These are phyloP conservation scores for Tinea pellionella DNA, from an alignment of 2,888 invertebrate genomes.

Conservation along the genomic window DNA sequence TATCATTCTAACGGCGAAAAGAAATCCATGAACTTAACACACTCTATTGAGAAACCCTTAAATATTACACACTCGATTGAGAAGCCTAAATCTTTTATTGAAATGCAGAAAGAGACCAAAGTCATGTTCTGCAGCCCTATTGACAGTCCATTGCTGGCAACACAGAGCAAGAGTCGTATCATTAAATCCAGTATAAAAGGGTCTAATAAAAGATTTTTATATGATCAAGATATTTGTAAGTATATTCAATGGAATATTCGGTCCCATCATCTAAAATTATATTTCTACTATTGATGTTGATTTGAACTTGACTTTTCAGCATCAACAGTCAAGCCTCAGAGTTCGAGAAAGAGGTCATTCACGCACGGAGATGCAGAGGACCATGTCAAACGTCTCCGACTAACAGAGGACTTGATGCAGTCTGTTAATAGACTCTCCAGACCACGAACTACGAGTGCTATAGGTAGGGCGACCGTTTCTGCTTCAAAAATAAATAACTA, in stretches of 20 bases:
- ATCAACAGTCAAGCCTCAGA: slow-evolving; percentile 8
- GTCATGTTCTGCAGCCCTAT: slow-evolving; percentile 62
- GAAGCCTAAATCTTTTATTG: slow-evolving; percentile 30
- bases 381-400: slow-evolving; percentile 37
- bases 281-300: too few species aligned
- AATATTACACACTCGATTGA: slow-evolving; percentile 19
- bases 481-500: too few species aligned
- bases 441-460: slow-evolving; percentile 39
- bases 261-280: too few species aligned
- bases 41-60: slow-evolving; percentile 29
- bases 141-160: slow-evolving; percentile 30
- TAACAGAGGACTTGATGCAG: slow-evolving; percentile 32
- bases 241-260: too few species aligned
- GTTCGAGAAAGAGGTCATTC: slow-evolving; percentile 48
- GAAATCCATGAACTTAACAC: slow-evolving; percentile 14
- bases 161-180: slow-evolving; percentile 40
- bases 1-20: slow-evolving; percentile 25
- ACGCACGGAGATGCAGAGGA: slow-evolving; percentile 37
- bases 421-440: slow-evolving; percentile 44
- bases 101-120: slow-evolving; percentile 30
- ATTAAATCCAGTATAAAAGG: slow-evolving; percentile 62
- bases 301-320: too few species aligned
- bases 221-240: slow-evolving; percentile 45
- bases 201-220: slow-evolving; percentile 57
- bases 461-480: slow-evolving; percentile 30